A percentile compares a stretch with the other conserved stretches of the same genome.
These are phyloP conservation scores for Sisyra terminalis DNA, from an alignment of 2,888 invertebrate species.

Conservation along the genomic window DNA sequence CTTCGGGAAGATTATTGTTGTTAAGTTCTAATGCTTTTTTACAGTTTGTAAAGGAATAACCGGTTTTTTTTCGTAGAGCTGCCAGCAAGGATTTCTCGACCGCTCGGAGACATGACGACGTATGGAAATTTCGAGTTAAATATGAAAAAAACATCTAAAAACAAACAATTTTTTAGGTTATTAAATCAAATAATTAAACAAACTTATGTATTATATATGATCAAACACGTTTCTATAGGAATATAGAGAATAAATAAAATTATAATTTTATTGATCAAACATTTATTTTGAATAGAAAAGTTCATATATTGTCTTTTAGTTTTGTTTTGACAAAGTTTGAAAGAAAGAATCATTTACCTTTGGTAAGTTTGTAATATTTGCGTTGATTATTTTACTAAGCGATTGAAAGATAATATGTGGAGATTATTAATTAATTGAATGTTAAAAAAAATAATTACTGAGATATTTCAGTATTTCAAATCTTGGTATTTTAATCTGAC, in stretches of 20 bases:
- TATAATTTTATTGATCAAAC: not conserved
- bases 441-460: too few relatives aligned
- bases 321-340: too few relatives aligned
- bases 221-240: not conserved
- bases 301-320: too few relatives aligned
- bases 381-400: too few relatives aligned
- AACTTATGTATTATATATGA: slow-evolving; percentile 11
- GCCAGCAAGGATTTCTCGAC: slow-evolving; percentile 60
- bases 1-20: slow-evolving; percentile 72
- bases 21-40: slow-evolving; percentile 87
- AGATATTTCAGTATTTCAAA: too few relatives aligned
- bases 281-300: not conserved
- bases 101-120: slow-evolving; percentile 34
- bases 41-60: slow-evolving; percentile 90
- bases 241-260: not conserved
- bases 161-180: too few relatives aligned
- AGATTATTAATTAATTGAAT: too few relatives aligned
- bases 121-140: slow-evolving; percentile 39
- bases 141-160: slow-evolving; percentile 43
- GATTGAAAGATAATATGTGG: too few relatives aligned
- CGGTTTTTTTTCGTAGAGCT: slow-evolving; percentile 82
- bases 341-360: too few relatives aligned
- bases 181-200: too few relatives aligned
- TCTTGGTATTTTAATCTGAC: too few relatives aligned
- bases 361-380: too few relatives aligned